These are phyloP conservation scores for Drosophila melanica DNA, from an alignment of 1,140 invertebrate species.

Conservation along the genomic window DNA sequence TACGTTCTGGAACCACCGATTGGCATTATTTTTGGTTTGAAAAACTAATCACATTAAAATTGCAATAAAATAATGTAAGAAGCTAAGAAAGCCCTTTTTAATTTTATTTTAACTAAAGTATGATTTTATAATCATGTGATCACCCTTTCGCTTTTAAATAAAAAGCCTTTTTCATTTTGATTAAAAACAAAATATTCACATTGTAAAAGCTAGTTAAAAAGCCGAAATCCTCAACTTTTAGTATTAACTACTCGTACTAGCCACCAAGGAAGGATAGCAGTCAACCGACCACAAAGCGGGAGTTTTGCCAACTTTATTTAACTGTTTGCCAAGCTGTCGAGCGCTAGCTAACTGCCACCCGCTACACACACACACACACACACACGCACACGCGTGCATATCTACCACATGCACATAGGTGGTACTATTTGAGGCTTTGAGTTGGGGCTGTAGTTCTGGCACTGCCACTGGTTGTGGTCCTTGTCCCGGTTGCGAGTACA, in stretches of 20 bases:
- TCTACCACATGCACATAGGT: slow-evolving; percentile 2
- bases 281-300: slow-evolving; percentile 37
- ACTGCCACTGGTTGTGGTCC: slow-evolving; percentile 15
- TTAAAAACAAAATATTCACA: background rate
- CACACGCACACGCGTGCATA: slow-evolving; percentile 32
- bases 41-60: too few species aligned
- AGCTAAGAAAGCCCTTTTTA: too few species aligned
- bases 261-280: slow-evolving; percentile 30
- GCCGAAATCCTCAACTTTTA: slow-evolving; percentile 16
- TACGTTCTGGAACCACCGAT: too few species aligned
- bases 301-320: slow-evolving; percentile 75
- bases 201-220: slow-evolving; percentile 19
- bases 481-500: slow-evolving; percentile 16
- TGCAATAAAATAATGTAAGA: too few species aligned
- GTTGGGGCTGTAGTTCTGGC: background rate
- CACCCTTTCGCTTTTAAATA: too few species aligned
- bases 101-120: too few species aligned
- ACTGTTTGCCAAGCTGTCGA: slow-evolving; percentile 81
- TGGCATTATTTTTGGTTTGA: too few species aligned
- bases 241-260: slow-evolving; percentile 26
- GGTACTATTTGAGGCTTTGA: slow-evolving; percentile 23
- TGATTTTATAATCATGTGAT: too few species aligned
- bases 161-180: too few species aligned
- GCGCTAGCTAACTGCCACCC: slow-evolving; percentile 73
- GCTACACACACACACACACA: slow-evolving; percentile 16